Percentiles rank a stretch among this genome's conserved stretches.
These are phyloP conservation scores for Cyrtodaria siliqua DNA, from an alignment of 2,888 invertebrate genomes.

Conservation along the genomic window DNA sequence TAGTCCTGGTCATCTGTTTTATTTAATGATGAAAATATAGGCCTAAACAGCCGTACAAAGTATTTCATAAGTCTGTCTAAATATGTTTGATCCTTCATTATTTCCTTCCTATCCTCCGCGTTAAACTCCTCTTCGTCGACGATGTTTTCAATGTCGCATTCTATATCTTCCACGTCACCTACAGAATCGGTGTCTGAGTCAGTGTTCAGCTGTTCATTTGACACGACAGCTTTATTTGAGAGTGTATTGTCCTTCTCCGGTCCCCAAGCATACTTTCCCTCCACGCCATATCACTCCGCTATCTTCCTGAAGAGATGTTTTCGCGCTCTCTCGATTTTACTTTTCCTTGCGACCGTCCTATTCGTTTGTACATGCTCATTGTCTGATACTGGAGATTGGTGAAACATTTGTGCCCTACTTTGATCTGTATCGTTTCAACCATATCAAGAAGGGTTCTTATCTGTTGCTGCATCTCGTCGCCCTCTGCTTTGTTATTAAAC, in stretches of 20 bases:
- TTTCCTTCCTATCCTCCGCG: neutral
- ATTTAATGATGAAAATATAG: neutral
- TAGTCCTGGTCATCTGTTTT: neutral
- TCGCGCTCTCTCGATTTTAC: conserved; percentile 22
- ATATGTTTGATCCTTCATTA: conserved; percentile 9
- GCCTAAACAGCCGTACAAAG: conserved; percentile 17
- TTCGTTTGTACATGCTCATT: conserved; percentile 19
- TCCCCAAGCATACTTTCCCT: conserved; percentile 20
- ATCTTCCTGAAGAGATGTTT: conserved; percentile 16
- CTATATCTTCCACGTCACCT: conserved; percentile 12
- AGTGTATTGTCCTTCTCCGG: neutral
- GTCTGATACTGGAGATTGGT: conserved; percentile 35
- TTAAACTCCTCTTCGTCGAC: conserved; percentile 14
- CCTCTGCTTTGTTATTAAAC: conserved; percentile 20
- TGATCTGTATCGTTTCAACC: conserved; percentile 10
- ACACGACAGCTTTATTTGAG: too few relatives aligned
- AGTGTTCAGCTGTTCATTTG: too few relatives aligned
- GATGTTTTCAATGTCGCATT: conserved; percentile 36
- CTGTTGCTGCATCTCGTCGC: conserved; percentile 5
- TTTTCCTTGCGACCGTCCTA: conserved; percentile 8
- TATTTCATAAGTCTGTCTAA: conserved; percentile 26
- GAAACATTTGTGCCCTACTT: conserved; percentile 19
- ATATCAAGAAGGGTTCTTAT: conserved; percentile 10
- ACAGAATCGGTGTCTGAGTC: neutral
- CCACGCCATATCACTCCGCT: conserved; percentile 21